Evolutionary conservation across 2,797 vertebrate species (phyloP).

Genomic region (Hyperoplus lanceolatus): DNA sequence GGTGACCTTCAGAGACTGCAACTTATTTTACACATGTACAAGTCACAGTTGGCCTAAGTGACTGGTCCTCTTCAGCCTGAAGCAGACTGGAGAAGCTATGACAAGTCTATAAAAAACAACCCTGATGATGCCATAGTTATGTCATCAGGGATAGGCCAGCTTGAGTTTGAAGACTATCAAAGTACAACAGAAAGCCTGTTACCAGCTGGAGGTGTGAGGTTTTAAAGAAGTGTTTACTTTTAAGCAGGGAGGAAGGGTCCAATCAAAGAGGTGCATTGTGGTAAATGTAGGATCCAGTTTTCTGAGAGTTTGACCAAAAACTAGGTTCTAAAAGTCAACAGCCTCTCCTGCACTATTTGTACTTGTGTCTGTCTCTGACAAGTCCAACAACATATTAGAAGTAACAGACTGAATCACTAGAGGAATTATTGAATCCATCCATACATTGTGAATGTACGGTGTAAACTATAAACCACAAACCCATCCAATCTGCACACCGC

Average conservation of each 20-base stretch:
- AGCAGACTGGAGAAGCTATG: not conserved
- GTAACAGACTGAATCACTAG: not conserved
- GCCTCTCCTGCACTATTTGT: slow-evolving; percentile 2
- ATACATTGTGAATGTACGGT: not conserved
- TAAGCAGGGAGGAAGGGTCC: not conserved
- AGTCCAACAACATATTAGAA: not conserved
- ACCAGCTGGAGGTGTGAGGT: not conserved
- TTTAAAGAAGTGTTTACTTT: slow-evolving; percentile 16
- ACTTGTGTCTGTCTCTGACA: not conserved
- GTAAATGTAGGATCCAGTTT: slow-evolving; percentile 5
- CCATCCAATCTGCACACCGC: slow-evolving; percentile 27
- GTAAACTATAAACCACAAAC: not conserved
- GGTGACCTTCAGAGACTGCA: not conserved
- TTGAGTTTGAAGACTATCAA: not conserved
- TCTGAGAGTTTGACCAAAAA: slow-evolving; percentile 7
- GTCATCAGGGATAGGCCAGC: not conserved
- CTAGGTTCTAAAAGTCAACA: not conserved
- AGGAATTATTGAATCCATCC: slow-evolving; percentile 3
- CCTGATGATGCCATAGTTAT: slow-evolving; percentile 2
- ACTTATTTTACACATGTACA: not conserved
- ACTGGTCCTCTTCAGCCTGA: not conserved
- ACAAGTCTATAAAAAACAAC: not conserved
- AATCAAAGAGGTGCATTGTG: slow-evolving; percentile 29
- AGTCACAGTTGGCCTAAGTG: not conserved
- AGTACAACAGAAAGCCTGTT: not conserved